Conservation (phyloP, 2,888 invertebrate species). For the Polymixis flavicincta region DNA sequence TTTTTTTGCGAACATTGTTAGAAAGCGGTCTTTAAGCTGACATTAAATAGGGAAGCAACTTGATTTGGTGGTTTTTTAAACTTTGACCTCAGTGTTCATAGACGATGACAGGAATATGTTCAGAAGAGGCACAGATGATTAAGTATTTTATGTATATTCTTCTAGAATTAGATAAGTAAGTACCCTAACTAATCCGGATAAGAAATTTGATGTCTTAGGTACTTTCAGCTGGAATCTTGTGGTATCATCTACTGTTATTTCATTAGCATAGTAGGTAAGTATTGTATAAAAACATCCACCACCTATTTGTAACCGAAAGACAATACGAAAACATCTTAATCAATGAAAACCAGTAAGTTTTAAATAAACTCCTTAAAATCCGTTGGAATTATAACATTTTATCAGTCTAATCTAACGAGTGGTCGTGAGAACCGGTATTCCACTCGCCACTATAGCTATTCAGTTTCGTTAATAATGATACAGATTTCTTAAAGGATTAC, state of each 20-base stretch:
- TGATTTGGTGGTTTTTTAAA: constrained; percentile 66
- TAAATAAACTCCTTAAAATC: constrained; percentile 43
- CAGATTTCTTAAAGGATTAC: constrained; percentile 33
- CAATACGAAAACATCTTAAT: neutral
- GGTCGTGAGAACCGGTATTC: constrained; percentile 31
- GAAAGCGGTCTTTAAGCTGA: constrained; percentile 53
- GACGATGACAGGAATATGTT: constrained; percentile 5
- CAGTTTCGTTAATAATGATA: constrained; percentile 31
- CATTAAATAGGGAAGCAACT: constrained; percentile 58
- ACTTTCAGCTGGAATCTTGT: neutral
- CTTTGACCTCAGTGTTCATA: constrained; percentile 39
- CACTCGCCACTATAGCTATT: constrained; percentile 22
- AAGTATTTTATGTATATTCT: neutral
- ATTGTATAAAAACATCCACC: neutral
- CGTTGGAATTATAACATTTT: constrained; percentile 41
- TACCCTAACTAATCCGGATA: neutral
- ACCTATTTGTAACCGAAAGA: neutral
- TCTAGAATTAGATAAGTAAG: no score
- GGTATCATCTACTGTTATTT: neutral
- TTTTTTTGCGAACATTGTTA: constrained; percentile 52
- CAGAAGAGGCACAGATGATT: neutral
- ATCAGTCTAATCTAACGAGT: constrained; percentile 42
- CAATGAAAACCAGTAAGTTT: constrained; percentile 22
- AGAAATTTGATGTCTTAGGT: neutral
- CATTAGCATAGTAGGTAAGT: neutral